Conservation (phyloP, 2,888 invertebrate species). For the Cheilosia impressa region DNA sequence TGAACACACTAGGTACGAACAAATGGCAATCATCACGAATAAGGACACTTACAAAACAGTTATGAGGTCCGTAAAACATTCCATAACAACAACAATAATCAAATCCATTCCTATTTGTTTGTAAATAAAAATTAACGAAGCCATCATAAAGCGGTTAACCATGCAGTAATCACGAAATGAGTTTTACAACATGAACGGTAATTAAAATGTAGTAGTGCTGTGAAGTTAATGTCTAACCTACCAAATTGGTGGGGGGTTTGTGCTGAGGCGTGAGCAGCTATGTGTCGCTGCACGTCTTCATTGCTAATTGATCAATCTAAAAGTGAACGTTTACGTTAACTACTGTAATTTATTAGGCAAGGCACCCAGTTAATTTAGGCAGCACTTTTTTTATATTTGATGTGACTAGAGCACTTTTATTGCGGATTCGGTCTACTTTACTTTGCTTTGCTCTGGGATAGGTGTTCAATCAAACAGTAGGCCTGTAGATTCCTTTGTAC, state of each 20-base stretch:
- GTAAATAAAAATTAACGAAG: slow-evolving; percentile 43
- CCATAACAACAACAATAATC: not conserved
- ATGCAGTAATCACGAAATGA: slow-evolving; percentile 58
- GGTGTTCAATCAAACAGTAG: too few species aligned
- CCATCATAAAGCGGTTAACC: slow-evolving; percentile 65
- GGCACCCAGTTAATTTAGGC: not conserved
- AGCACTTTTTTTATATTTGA: not conserved
- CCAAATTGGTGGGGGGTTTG: not conserved
- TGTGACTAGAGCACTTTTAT: too few species aligned
- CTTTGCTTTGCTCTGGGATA: too few species aligned
- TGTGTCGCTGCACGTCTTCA: not conserved
- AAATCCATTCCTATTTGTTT: slow-evolving; percentile 35
- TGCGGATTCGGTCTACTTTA: too few species aligned
- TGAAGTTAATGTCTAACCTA: slow-evolving; percentile 11
- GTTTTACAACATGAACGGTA: slow-evolving; percentile 28
- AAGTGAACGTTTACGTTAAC: not conserved
- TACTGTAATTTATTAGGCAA: not conserved
- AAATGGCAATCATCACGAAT: slow-evolving; percentile 12
- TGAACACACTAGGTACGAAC: not conserved
- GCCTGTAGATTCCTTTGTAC: too few species aligned
- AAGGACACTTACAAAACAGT: slow-evolving; percentile 39
- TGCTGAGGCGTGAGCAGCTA: not conserved
- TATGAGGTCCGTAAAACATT: slow-evolving; percentile 46
- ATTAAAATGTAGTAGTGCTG: slow-evolving; percentile 20
- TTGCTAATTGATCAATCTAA: not conserved